Base-by-base conservation (phyloP, 2,797 vertebrate genomes). In the Poecile montanus region DNA sequence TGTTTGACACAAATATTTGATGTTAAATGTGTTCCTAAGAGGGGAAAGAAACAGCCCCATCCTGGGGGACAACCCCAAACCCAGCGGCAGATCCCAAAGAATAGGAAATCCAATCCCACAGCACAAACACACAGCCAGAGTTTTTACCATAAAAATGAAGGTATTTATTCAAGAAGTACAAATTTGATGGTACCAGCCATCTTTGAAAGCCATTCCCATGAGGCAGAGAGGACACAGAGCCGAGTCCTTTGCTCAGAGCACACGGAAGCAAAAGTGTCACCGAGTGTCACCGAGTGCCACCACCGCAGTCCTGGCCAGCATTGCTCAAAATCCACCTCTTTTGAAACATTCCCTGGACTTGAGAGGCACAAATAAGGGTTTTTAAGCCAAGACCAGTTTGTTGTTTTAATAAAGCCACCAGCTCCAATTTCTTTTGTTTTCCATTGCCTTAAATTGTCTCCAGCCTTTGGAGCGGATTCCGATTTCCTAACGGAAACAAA, bases 151-250 rank as follows among this genome's bases (percentile, higher is more conserved):
- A 97, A 97, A 97, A 97, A 96, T 96, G 97, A 95, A 96, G 73
- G 94, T 96, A 94, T 97, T 97, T 97, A 97, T 97, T 97, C 95
- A 97, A 97, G 97, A 97, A 97, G 96, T 97, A 97, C 96, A 97
- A 97, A 97, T 94, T 65, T 87, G 97, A 97, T 97, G 97, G 97
- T 97, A 97, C 96, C 97, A 97, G 97, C 97, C 97, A 97, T 97
- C 97, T 91, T 97, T 96, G 96, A 97, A 97, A 97, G 95, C 96
- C 96, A 96, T 93, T 96, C 96, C 97, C 96, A 93, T 68, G 96
- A 97, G 96, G 96, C 96, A 97, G 95, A 96, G 93, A 96, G 96
- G 95, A 96, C 91, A 84, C 88, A 80, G 94, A 93, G 89, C 38
- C 1, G 57, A 79, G 91, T 75, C 94, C 94, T 93, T 94, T 61